Evolutionary conservation across 2,797 vertebrate genomes (phyloP), one percentile per base, ranked within the genome.

Genomic region (Aeoliscus strigatus): DNA sequence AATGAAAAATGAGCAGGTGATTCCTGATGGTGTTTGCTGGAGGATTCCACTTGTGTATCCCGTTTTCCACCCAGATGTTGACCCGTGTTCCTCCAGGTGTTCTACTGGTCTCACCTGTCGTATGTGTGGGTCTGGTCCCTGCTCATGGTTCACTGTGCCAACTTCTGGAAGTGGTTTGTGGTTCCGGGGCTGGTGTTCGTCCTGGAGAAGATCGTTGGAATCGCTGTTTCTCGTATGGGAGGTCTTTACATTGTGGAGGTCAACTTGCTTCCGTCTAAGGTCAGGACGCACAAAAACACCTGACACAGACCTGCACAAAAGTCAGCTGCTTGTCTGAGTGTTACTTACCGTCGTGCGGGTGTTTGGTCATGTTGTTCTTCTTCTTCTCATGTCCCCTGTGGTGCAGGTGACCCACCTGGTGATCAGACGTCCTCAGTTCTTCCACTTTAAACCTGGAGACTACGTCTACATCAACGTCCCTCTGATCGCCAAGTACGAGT

Each of bases 101-200:
- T 94, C 71, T 96, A 92, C 72, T 96, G 92, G 93, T 93, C 90
- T 8, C 93, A 96, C 51, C 85, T 94, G 44, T 91, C 79, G 43
- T 96, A 93, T 14, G 45, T 94, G 32, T 76, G 60, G 35, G 66
- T 94, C 37, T 94, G 91, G 92, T 39, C 68, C 32, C 87, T 96
- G 64, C 81, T 95, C 8, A 57, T 93, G 13, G 27, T 94, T 8
- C 94, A 96, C 0, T 91, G 87, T 13, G 89, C 92, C 9, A 91
- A 91, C 63, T 95, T 97, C 77, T 97, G 94, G 94, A 95, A 93
- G 82, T 94, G 93, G 93, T 93, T 96, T 15, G 55, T 85, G 10
- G 76, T 84, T 8, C 93, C 93, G 0, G 92, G 94, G 1, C 37
- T 88, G 16, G 10, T 91, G 2, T 94, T 96, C 9, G n/a, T 85